Evolutionary conservation across 2,888 invertebrate genomes (phyloP), one percentile per base, ranked within the genome.

Genomic region (Calameuta pallipes): DNA sequence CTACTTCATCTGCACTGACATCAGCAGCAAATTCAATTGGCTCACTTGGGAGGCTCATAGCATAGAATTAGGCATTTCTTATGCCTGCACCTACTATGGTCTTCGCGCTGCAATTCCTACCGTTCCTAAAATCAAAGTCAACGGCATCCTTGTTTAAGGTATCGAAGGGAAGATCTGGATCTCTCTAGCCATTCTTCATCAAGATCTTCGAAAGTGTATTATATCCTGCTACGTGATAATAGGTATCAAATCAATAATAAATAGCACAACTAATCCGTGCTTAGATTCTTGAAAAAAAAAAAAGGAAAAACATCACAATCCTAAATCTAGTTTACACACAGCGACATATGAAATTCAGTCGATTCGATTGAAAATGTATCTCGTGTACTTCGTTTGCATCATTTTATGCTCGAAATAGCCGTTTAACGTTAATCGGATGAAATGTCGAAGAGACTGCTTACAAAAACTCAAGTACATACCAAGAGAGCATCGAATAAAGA

Each of bases 41-140:
- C 88, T 95, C n/a, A 88, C 87, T 1, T 95, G 94, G 94, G 88
- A 91, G 33, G 90, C 92, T 0, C 91, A 93, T 79, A 92, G 93
- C 82, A 90, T 93, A 37, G 90, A 91, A 78, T 87, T 92, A 31
- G 95, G 95, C 0, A 93, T 94, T 89, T 93, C 94, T 74, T 95
- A 95, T 89, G 94, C 94, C 85, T 95, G 95, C 87, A 91, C 92
- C 1, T 92, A 95, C 33, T 90, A 92, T 34, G 94, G 94, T 81
- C 93, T 95, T 84, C 92, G 93, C 73, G 91, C 92, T 81, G 90
- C 90, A 1, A 91, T 95, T 11, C 91, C 92, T 0, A 92, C 93
- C 81, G 87, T 95, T n/a, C 95, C 95, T 0, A 82, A 89, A 3
- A 92, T 95, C 75, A 88, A 89, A 34, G 93, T 93, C 6, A 90